Evolutionary conservation across 2,797 vertebrate species (phyloP), one percentile per base, ranked within the genome.

Genomic region (Diglossa cyanea): DNA sequence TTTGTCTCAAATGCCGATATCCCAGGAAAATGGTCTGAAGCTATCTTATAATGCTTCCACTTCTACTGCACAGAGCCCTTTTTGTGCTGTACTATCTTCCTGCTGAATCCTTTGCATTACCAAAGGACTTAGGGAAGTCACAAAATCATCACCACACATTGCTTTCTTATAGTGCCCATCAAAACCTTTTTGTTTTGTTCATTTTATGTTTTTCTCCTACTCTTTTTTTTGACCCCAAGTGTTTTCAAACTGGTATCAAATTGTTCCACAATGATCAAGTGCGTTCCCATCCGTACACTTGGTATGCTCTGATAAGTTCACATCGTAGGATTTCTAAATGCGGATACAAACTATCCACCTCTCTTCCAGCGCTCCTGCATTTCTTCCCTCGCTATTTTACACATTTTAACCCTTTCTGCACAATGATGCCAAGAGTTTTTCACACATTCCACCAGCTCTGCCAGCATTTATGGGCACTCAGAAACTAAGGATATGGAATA

Each of bases 221-320:
- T 33, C 17, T 58, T 57, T 58, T 55, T 14, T 48, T 67, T 31
- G 1, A 35, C 37, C 16, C 25, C 47, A 31, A 23, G 31, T 4
- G 2, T 55, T 76, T 79, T 44, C 37, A 60, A 60, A 20, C 10
- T 44, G 48, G 6, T 48, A n/a, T 24, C 31, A 73, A 79, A 58
- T 4, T 23, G 30, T n/a, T 55, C 13, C 42, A 67, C 20, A 44
- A 53, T 0, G 3, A 37, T 57, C 25, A 80, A 23, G 25, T 0
- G 0, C 2, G 0, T 30, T 93, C 12, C 53, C n/a, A 39, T 8
- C 14, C 2, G 4, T 4, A 31, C 40, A 50, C 54, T 37, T 39
- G 11, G 20, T 35, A 31, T 55, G 40, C 60, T 61, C n/a, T 37
- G 13, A 0, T 12, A 61, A 55, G 7, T 21, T 74, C 13, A 55